Evolutionary conservation across 1,140 invertebrate species (phyloP).

Genomic region (Leptopilina boulardi): DNA sequence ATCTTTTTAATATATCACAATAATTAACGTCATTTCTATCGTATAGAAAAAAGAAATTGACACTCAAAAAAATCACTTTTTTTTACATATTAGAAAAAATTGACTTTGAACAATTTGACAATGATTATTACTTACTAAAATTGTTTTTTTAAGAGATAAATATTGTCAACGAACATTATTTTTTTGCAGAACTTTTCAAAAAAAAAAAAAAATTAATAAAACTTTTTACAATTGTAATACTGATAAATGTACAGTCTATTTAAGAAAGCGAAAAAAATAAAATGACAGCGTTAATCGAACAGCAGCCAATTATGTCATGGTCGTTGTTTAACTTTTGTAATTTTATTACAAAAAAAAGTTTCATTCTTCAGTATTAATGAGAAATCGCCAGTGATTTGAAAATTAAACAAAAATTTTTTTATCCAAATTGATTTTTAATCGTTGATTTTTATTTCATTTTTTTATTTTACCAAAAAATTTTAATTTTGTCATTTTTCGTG

Average conservation of each 20-base stretch:
- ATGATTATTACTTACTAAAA: too few relatives aligned
- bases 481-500: neutral
- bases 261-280: constrained; percentile 30
- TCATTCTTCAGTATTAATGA: neutral
- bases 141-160: neutral
- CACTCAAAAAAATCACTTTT: too few relatives aligned
- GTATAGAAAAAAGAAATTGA: too few relatives aligned
- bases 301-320: constrained; percentile 48
- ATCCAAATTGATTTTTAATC: neutral
- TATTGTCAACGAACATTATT: neutral
- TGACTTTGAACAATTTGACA: too few relatives aligned
- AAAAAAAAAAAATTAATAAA: too few relatives aligned
- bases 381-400: constrained; percentile 2
- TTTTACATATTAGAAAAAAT: too few relatives aligned
- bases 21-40: neutral
- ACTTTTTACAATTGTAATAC: constrained; percentile 55
- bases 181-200: neutral
- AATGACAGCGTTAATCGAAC: constrained; percentile 40
- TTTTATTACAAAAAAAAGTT: constrained; percentile 24
- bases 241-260: constrained; percentile 59
- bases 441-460: neutral
- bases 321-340: constrained; percentile 24
- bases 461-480: neutral
- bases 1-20: constrained; percentile 16
- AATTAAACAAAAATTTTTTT: neutral